phyloP scores from a whole-genome alignment of 2,797 vertebrate genomes.

The Parauchenoglanis punctatus region DNA sequence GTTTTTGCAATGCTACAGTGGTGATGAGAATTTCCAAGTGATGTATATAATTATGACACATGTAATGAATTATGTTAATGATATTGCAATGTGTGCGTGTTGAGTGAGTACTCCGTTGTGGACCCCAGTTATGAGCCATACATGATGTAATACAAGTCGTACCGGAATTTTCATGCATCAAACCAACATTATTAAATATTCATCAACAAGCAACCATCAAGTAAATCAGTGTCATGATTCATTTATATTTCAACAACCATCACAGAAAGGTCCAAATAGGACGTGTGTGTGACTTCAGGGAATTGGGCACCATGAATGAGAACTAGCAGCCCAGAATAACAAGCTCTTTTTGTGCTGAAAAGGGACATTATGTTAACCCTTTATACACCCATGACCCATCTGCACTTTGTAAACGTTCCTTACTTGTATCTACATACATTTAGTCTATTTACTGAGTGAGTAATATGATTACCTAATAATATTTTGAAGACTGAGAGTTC shows the following conservation, averaged over 20 bases:
- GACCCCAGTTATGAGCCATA: conserved; percentile 6
- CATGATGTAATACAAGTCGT: conserved; percentile 24
- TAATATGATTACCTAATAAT: background rate
- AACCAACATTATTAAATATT: conserved; percentile 63
- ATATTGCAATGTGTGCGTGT: background rate
- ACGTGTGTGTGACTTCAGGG: conserved; percentile 23
- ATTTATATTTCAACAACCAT: conserved; percentile 68
- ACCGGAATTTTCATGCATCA: conserved; percentile 54
- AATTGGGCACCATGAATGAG: conserved; percentile 6
- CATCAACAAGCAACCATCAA: conserved; percentile 60
- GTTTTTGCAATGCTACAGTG: background rate
- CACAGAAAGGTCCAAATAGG: conserved; percentile 46
- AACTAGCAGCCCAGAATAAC: conserved; percentile 19
- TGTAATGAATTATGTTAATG: background rate
- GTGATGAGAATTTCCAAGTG: background rate
- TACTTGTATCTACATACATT: background rate
- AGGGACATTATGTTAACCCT: background rate
- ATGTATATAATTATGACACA: background rate
- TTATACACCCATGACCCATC: background rate
- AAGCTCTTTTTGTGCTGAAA: background rate
- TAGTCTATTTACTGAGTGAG: background rate
- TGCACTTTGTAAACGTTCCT: background rate
- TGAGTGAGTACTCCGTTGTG: background rate
- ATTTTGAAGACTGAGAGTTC: background rate
- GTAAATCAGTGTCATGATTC: conserved; percentile 70